These are phyloP conservation scores for Corythaixoides concolor DNA, from an alignment of 2,113 vertebrate genomes.

Conservation along the genomic window DNA sequence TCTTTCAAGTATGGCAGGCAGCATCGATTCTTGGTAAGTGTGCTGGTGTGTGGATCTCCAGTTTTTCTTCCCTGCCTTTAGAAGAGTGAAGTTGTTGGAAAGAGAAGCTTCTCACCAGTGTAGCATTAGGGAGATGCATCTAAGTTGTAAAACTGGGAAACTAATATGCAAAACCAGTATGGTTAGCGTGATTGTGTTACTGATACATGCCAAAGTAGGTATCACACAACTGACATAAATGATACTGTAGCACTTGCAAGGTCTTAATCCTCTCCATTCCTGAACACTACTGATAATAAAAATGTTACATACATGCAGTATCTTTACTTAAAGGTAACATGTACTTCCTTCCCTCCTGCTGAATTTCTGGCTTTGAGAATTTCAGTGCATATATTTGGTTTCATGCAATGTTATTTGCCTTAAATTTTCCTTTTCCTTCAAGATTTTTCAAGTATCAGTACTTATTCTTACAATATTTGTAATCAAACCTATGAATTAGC, in stretches of 20 bases:
- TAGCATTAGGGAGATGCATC: not conserved
- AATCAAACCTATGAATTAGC: not conserved
- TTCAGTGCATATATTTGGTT: not conserved
- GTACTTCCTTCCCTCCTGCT: not conserved
- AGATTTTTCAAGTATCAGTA: not conserved
- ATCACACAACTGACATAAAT: fast-evolving
- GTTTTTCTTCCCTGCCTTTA: not conserved
- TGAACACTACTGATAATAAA: not conserved
- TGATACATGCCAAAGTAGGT: not conserved
- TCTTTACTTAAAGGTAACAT: not conserved
- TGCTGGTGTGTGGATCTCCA: not conserved
- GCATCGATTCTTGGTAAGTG: not conserved
- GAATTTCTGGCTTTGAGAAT: not conserved
- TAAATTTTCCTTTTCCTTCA: not conserved
- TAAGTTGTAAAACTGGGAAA: not conserved
- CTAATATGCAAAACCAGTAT: not conserved
- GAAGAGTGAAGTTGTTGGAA: not conserved
- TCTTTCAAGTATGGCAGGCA: not conserved
- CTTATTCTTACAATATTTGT: not conserved
- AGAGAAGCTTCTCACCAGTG: not conserved
- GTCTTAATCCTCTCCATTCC: not conserved
- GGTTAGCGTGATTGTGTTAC: not conserved
- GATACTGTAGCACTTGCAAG: not conserved
- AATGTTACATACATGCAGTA: not conserved
- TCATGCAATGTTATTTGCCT: not conserved